Evolutionary conservation across 1,140 invertebrate species (phyloP), one percentile per base, ranked within the genome.

Genomic region (Drosophila obscura): DNA sequence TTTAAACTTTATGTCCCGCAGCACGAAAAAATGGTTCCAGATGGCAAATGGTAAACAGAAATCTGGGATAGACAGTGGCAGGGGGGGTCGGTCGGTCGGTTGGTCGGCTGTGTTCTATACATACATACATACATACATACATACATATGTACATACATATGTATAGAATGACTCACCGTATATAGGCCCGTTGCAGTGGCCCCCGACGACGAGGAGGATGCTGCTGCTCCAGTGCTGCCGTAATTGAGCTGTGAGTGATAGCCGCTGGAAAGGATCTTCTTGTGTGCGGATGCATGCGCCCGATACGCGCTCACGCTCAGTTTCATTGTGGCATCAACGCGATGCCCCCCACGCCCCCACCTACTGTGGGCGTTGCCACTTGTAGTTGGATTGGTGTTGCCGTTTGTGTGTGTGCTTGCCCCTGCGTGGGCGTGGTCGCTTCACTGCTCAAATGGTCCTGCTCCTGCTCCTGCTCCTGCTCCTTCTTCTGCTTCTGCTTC

Each of bases 281-380:
- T 96, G 91, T 96, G 95, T 90, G 96, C 96, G 75, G 95, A 95
- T 91, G 95, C 95, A 92, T 96, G 96, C 89, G 95, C 96, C 92
- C 96, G 94, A 91, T 96, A 96, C 90, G 96, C 96, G 80, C 95
- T 96, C 87, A 96, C 96, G 92, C 95, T 96, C 90, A 96, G 93
- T 94, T 96, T 96, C 96, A 96, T 96, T 83, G 80, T 91, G 79
- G 80, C 83, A 88, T 88, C 65, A 78, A 88, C 83, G 76, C 71
- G 60, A 49, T 55, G 48, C 39, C 60, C 52, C 43, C 56, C 43
- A 39, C 35, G 44, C 65, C 64, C 16, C 45, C 45, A 57, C 35
- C 46, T 51, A 48, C 8, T 28, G 68, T 60, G 67, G 53, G 62
- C 51, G 49, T 46, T 57, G 68, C 35, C 26, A 13, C 57, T 35